These are phyloP conservation scores for Nymphalis polychloros DNA, from an alignment of 2,888 invertebrate genomes.

Conservation along the genomic window DNA sequence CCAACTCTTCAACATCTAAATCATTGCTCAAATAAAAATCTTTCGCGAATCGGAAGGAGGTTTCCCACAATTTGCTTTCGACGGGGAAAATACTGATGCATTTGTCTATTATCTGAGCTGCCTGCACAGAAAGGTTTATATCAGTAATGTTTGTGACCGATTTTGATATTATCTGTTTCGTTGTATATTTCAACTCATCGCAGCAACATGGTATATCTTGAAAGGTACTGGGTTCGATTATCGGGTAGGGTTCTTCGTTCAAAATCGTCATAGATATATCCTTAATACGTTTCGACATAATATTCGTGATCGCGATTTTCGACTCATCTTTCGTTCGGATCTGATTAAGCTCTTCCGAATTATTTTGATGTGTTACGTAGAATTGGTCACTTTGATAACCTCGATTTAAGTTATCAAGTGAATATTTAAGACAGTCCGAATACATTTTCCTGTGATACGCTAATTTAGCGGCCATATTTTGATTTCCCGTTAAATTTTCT, in stretches of 20 bases:
- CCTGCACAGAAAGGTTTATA: conserved; percentile 54
- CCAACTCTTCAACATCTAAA: conserved; percentile 73
- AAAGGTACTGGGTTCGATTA: conserved; percentile 53
- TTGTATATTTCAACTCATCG: conserved; percentile 60
- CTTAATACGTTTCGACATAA: conserved; percentile 70
- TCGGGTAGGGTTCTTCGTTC: conserved; percentile 65
- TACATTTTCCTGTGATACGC: conserved; percentile 64
- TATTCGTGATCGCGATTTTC: conserved; percentile 60
- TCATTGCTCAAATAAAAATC: conserved; percentile 68
- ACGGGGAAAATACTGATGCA: conserved; percentile 70
- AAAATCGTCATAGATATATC: conserved; percentile 67
- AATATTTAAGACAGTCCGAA: conserved; percentile 60
- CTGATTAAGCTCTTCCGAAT: conserved; percentile 40
- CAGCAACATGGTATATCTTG: conserved; percentile 66
- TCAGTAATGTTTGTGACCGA: conserved; percentile 41
- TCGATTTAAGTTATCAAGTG: conserved; percentile 60
- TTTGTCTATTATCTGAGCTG: conserved; percentile 67
- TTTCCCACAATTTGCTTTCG: conserved; percentile 66
- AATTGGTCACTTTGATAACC: conserved; percentile 46
- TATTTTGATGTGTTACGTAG: conserved; percentile 59
- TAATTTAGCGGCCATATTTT: conserved; percentile 70
- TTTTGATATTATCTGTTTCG: conserved; percentile 41
- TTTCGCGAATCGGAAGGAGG: conserved; percentile 66
- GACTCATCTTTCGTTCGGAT: conserved; percentile 54
- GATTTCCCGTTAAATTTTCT: conserved; percentile 54